Evolutionary conservation across 2,797 vertebrate genomes (phyloP).

Genomic region (Pangasius sanitwongsei): DNA sequence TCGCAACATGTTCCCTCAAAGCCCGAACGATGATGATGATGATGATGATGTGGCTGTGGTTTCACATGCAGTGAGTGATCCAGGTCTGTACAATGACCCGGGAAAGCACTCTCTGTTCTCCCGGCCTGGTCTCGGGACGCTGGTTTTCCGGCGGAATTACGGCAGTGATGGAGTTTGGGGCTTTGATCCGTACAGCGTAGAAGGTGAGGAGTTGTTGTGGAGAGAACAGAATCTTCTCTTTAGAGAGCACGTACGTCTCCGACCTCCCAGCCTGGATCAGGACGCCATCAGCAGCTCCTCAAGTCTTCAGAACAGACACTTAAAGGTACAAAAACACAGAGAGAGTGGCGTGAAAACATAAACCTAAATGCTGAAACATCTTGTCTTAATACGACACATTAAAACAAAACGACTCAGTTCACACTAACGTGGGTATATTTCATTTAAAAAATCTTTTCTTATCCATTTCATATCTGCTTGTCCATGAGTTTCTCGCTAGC

Average conservation of each 20-base stretch:
- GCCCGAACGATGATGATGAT: conserved; percentile 44
- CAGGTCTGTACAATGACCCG: conserved; percentile 79
- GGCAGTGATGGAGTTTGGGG: conserved; percentile 79
- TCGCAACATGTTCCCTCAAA: conserved; percentile 85
- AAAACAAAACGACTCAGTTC: neutral
- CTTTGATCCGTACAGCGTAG: conserved; percentile 70
- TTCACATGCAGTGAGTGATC: conserved; percentile 89
- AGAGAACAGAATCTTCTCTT: conserved; percentile 70
- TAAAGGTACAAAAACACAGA: conserved; percentile 41
- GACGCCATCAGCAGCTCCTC: conserved; percentile 88
- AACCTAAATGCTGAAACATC: neutral
- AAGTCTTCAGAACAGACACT: conserved; percentile 84
- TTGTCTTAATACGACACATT: neutral
- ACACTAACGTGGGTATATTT: neutral
- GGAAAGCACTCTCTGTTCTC: conserved; percentile 91
- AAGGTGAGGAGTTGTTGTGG: conserved; percentile 65
- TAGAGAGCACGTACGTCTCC: conserved; percentile 74
- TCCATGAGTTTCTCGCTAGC: neutral
- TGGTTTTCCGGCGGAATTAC: conserved; percentile 93
- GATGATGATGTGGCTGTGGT: conserved; percentile 71
- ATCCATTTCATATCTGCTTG: neutral
- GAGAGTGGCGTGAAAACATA: neutral
- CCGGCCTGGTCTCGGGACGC: conserved; percentile 89
- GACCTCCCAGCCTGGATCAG: conserved; percentile 81
- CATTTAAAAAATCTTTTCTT: neutral